phyloP scores from a whole-genome alignment of 2,113 vertebrate genomes.

The Recurvirostra avosetta region DNA sequence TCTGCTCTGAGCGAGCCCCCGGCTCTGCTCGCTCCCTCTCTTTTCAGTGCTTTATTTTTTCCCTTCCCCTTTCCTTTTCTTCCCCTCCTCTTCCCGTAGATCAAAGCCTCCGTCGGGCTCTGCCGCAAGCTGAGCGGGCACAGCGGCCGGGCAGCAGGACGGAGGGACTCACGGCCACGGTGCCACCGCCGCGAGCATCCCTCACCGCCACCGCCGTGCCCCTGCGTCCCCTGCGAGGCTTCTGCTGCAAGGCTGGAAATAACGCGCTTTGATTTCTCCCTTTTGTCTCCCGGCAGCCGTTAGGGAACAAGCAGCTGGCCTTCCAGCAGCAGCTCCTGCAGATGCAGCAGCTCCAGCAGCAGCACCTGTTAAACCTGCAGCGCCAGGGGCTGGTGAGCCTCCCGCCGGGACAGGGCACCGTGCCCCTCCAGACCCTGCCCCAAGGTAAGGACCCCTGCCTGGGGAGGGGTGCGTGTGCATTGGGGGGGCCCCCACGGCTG shows the following conservation, averaged over 20 bases:
- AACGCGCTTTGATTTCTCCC: slow-evolving; percentile 51
- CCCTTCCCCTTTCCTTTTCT: slow-evolving; percentile 41
- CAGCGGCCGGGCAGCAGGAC: neutral
- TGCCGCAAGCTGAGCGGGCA: slow-evolving; percentile 10
- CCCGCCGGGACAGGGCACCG: slow-evolving; percentile 84
- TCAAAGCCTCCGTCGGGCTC: slow-evolving; percentile 52
- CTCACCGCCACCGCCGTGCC: neutral
- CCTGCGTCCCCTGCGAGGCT: neutral
- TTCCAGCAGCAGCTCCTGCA: slow-evolving; percentile 99
- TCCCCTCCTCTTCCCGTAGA: slow-evolving; percentile 63
- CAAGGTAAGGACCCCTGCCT: slow-evolving; percentile 80
- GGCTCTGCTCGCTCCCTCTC: neutral
- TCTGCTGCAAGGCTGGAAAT: neutral
- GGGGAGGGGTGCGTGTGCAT: rapidly evolving
- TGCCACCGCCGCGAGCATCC: neutral
- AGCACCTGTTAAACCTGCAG: slow-evolving; percentile 97
- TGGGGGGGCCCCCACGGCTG: rapidly evolving
- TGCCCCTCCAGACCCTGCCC: slow-evolving; percentile 91
- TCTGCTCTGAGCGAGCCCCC: neutral
- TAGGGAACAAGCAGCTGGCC: slow-evolving; percentile 97
- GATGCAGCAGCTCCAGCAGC: slow-evolving; percentile 99
- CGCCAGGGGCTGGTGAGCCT: slow-evolving; percentile 94
- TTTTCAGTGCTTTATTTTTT: slow-evolving; percentile 7
- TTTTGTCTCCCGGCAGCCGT: slow-evolving; percentile 78
- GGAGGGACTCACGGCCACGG: neutral